Evolutionary conservation across 2,113 vertebrate species (phyloP).

Genomic region (Dicaeum eximium): DNA sequence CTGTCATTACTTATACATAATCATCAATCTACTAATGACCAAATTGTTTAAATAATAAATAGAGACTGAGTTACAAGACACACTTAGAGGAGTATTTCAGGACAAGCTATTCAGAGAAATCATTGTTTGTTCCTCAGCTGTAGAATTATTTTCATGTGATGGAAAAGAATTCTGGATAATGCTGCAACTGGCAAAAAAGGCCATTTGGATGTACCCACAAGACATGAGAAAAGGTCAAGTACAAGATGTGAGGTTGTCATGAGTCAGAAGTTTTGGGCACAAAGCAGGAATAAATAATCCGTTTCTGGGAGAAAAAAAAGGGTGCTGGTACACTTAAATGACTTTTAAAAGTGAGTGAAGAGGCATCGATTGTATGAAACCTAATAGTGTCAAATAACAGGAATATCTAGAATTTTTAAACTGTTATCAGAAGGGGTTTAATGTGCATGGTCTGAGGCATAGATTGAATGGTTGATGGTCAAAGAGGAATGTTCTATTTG

Average conservation of each 20-base stretch:
- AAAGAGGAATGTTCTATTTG: neutral
- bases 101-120: neutral
- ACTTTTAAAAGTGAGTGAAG: neutral
- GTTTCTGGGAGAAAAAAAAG: neutral
- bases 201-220: neutral
- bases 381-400: neutral
- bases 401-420: neutral
- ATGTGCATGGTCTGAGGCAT: neutral
- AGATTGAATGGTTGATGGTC: neutral
- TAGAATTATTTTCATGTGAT: neutral
- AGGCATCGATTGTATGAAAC: neutral
- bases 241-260: neutral
- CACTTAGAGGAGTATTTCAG: neutral
- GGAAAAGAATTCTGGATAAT: neutral
- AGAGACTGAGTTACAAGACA: neutral
- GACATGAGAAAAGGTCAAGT: neutral
- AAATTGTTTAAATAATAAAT: neutral
- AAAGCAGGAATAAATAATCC: neutral
- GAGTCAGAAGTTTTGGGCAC: neutral
- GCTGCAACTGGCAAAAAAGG: neutral
- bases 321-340: neutral
- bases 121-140: neutral
- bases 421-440: neutral
- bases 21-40: neutral
- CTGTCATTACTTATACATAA: neutral